Conservation (phyloP, 2,888 invertebrate species). For the Eumacrocentrus americanus region DNA sequence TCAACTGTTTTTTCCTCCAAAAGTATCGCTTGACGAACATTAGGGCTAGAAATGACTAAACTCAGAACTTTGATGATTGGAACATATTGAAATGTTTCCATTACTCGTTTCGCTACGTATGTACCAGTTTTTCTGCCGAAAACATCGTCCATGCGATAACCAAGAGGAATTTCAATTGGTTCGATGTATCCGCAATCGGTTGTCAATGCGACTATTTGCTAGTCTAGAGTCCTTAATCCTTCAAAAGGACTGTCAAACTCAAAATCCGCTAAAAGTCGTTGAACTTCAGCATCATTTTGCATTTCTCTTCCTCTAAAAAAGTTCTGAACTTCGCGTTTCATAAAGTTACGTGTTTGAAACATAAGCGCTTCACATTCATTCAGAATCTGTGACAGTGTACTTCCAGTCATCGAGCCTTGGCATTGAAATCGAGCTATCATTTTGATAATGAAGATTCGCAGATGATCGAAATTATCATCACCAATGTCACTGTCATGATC, state of each 20-base stretch:
- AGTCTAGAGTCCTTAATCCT: conserved; percentile 12
- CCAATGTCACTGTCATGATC: too few relatives aligned
- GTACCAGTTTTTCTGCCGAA: conserved; percentile 19
- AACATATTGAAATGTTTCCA: conserved; percentile 34
- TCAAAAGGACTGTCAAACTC: conserved; percentile 25
- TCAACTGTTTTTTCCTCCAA: conserved; percentile 25
- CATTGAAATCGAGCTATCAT: conserved; percentile 19
- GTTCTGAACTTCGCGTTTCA: background rate
- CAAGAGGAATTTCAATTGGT: conserved; percentile 23
- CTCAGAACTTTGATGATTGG: conserved; percentile 29
- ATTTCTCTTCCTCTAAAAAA: background rate
- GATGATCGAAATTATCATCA: background rate
- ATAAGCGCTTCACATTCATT: conserved; percentile 23
- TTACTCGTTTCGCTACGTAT: conserved; percentile 24
- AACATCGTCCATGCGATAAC: conserved; percentile 25
- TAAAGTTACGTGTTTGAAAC: conserved; percentile 1
- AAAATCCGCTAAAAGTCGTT: too few relatives aligned
- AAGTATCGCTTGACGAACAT: conserved; percentile 16
- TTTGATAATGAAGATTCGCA: background rate
- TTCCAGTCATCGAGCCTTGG: conserved; percentile 29
- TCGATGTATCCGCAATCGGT: conserved; percentile 25
- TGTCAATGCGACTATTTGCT: conserved; percentile 24
- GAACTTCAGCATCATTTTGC: conserved; percentile 9
- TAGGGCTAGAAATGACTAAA: conserved; percentile 27
- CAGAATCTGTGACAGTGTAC: conserved; percentile 9